Conservation (phyloP, 2,113 vertebrate species). For the Kryptolebias marmoratus region DNA sequence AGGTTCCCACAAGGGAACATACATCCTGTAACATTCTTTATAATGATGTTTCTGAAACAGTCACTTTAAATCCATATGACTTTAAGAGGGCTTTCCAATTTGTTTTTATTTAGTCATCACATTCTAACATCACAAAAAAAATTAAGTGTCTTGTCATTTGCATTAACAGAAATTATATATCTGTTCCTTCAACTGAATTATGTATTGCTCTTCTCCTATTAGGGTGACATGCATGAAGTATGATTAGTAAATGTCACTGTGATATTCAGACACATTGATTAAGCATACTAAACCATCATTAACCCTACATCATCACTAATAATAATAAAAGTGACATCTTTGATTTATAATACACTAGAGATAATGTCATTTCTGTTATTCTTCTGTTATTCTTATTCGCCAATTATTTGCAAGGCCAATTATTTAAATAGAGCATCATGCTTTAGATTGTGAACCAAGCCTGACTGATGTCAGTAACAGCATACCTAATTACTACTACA, state of each 20-base stretch:
- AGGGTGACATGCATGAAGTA: neutral
- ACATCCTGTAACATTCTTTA: too few relatives aligned
- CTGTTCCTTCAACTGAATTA: neutral
- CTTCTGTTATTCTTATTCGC: neutral
- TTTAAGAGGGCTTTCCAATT: too few relatives aligned
- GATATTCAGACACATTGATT: slow-evolving; percentile 18
- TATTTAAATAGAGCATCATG: too few relatives aligned
- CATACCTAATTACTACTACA: too few relatives aligned
- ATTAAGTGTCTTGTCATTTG: too few relatives aligned
- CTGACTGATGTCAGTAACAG: too few relatives aligned
- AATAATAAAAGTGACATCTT: neutral
- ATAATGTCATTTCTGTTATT: neutral
- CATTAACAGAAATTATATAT: neutral
- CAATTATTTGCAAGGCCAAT: neutral
- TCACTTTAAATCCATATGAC: too few relatives aligned
- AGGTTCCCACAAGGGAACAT: too few relatives aligned
- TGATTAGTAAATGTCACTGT: slow-evolving; percentile 17
- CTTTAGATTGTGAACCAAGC: too few relatives aligned
- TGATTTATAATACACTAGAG: neutral
- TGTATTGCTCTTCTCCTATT: neutral
- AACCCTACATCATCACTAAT: neutral
- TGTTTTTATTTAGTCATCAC: too few relatives aligned
- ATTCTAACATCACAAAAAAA: too few relatives aligned
- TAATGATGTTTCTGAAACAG: too few relatives aligned
- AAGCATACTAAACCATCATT: slow-evolving; percentile 1